A percentile compares a stretch with the other conserved stretches of the same genome.
Conservation (phyloP, 2,888 invertebrate species). For the Mythimna impura region DNA sequence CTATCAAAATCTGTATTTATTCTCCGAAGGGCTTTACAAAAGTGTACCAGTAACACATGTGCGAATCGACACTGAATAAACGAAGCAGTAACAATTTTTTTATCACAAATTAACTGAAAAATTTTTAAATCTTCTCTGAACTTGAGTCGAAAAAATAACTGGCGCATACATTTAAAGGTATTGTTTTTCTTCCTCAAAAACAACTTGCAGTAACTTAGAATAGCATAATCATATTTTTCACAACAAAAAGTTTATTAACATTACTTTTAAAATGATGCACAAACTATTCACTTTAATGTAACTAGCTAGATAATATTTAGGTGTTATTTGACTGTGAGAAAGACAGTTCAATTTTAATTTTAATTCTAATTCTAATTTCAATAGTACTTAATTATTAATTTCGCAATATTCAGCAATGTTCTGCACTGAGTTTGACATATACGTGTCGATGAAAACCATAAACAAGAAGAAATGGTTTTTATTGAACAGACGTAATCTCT, state of each 20-base stretch:
- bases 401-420: not conserved
- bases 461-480: not conserved
- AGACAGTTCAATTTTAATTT: not conserved
- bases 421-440: not conserved
- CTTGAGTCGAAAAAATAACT: not conserved
- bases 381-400: too few species aligned
- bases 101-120: not conserved
- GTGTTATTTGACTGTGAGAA: not conserved
- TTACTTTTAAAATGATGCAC: not conserved
- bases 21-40: too few species aligned
- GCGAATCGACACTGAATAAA: too few species aligned
- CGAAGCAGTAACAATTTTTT: too few species aligned
- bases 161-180: not conserved
- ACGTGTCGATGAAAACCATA: not conserved
- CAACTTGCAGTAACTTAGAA: not conserved
- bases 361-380: not conserved
- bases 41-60: too few species aligned
- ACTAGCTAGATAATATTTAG: not conserved
- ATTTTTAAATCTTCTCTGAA: too few species aligned
- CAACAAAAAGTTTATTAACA: not conserved
- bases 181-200: not conserved
- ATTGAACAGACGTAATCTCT: not conserved
- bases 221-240: not conserved
- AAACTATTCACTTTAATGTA: not conserved
- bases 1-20: too few species aligned